Conservation (phyloP, 1,140 invertebrate genomes). For the Bombus huntii region DNA sequence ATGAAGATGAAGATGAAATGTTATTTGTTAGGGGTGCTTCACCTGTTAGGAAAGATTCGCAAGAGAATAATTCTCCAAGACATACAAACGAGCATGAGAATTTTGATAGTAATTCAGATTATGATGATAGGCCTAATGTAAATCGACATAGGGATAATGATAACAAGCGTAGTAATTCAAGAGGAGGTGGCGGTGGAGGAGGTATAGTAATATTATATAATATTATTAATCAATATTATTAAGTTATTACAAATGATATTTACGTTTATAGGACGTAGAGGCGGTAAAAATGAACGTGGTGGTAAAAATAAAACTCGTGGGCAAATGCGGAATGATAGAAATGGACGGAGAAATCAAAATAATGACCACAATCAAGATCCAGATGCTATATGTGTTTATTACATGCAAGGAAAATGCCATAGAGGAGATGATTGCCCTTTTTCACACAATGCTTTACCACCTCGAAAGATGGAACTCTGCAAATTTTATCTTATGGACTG, state of each 20-base stretch:
- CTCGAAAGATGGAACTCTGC: slow-evolving; percentile 96
- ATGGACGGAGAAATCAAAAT: slow-evolving; percentile 73
- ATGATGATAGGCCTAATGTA: slow-evolving; percentile 72
- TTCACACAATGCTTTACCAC: slow-evolving; percentile 92
- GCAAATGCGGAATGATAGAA: slow-evolving; percentile 76
- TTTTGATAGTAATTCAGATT: slow-evolving; percentile 75
- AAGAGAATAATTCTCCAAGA: slow-evolving; percentile 74
- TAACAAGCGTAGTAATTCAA: slow-evolving; percentile 72
- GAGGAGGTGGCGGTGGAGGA: slow-evolving; percentile 60
- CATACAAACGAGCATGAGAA: slow-evolving; percentile 77
- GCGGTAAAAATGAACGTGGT: slow-evolving; percentile 78
- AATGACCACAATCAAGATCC: slow-evolving; percentile 84
- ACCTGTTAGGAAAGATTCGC: slow-evolving; percentile 77
- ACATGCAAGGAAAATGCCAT: slow-evolving; percentile 94
- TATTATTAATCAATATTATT: slow-evolving; percentile 19
- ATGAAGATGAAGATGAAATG: slow-evolving; percentile 90
- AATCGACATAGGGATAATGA: slow-evolving; percentile 78
- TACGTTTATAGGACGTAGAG: slow-evolving; percentile 67
- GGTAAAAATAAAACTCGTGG: slow-evolving; percentile 79
- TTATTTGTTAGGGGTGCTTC: slow-evolving; percentile 89
- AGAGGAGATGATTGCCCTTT: slow-evolving; percentile 91
- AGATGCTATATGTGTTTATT: slow-evolving; percentile 90
- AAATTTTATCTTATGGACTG: slow-evolving; percentile 98
- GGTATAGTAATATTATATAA: slow-evolving; percentile 1
- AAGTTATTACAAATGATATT: not conserved